phyloP scores from a whole-genome alignment of 1,140 invertebrate genomes.

The Orussus abietinus region DNA sequence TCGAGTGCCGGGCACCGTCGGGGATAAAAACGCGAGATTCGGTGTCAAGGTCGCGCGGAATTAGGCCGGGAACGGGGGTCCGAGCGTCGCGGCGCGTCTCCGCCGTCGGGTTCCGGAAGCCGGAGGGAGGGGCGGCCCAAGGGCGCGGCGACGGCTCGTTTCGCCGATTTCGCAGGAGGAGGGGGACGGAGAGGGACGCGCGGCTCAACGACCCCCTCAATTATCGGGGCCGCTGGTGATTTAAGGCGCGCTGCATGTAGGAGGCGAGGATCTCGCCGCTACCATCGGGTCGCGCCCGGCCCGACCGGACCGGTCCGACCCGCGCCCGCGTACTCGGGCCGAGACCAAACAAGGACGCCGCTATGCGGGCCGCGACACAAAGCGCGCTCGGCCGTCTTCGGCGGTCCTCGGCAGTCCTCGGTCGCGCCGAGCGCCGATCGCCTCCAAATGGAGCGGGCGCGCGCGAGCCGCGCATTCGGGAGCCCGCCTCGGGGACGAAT shows the following conservation, averaged over 20 bases:
- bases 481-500: too few relatives aligned
- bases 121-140: slow-evolving; percentile 31
- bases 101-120: background rate
- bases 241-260: slow-evolving; percentile 33
- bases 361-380: background rate
- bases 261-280: slow-evolving; percentile 17
- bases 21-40: too few relatives aligned
- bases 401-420: too few relatives aligned
- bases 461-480: too few relatives aligned
- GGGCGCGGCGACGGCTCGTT: slow-evolving; percentile 36
- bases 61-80: too few relatives aligned
- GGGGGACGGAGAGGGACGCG: slow-evolving; percentile 38
- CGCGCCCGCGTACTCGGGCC: slow-evolving; percentile 16
- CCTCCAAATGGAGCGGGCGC: too few relatives aligned
- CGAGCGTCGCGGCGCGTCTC: slow-evolving; percentile 6
- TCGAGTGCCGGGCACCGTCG: too few relatives aligned
- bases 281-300: slow-evolving; percentile 16
- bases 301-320: too few relatives aligned
- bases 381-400: too few relatives aligned
- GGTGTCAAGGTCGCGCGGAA: too few relatives aligned
- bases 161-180: slow-evolving; percentile 41
- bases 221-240: slow-evolving; percentile 37
- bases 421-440: too few relatives aligned
- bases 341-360: slow-evolving; percentile 3
- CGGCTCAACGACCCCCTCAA: slow-evolving; percentile 35